A percentile compares a stretch with the other conserved stretches of the same genome.
phyloP scores from a whole-genome alignment of 2,113 vertebrate species.

The Mastomys natalensis region DNA sequence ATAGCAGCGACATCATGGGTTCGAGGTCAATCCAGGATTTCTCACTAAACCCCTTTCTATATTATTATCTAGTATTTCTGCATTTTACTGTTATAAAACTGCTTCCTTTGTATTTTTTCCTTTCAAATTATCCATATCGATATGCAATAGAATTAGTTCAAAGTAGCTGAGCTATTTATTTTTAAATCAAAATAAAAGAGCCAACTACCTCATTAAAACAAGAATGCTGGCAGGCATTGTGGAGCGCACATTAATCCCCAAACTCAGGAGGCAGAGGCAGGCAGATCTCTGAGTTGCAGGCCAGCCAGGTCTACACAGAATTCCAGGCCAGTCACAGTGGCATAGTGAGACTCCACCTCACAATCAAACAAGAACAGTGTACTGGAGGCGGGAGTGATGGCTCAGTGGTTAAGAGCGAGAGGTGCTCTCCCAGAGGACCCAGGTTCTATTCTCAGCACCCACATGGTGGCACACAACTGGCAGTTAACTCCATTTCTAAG shows the following conservation, averaged over 20 bases:
- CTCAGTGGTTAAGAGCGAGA: too few species aligned
- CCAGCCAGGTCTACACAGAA: too few species aligned
- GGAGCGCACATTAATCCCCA: background rate
- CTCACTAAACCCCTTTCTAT: background rate
- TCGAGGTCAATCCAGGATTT: background rate
- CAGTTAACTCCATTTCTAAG: background rate
- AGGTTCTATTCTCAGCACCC: too few species aligned
- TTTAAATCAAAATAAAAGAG: background rate
- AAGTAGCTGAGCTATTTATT: constrained; percentile 33
- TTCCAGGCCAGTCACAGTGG: too few species aligned
- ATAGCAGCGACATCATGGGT: background rate
- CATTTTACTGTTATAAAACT: background rate
- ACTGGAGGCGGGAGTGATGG: too few species aligned
- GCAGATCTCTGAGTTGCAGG: too few species aligned
- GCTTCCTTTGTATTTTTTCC: constrained; percentile 26
- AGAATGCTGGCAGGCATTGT: background rate
- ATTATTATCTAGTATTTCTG: background rate
- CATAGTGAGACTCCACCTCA: too few species aligned
- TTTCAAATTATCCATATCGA: constrained; percentile 34
- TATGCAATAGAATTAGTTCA: background rate
- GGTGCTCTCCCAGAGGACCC: background rate
- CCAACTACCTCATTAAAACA: background rate
- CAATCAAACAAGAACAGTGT: too few species aligned
- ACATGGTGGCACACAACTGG: too few species aligned
- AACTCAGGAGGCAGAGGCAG: too few species aligned